Conservation (phyloP, 2,113 vertebrate genomes). For the Sapajus apella region DNA sequence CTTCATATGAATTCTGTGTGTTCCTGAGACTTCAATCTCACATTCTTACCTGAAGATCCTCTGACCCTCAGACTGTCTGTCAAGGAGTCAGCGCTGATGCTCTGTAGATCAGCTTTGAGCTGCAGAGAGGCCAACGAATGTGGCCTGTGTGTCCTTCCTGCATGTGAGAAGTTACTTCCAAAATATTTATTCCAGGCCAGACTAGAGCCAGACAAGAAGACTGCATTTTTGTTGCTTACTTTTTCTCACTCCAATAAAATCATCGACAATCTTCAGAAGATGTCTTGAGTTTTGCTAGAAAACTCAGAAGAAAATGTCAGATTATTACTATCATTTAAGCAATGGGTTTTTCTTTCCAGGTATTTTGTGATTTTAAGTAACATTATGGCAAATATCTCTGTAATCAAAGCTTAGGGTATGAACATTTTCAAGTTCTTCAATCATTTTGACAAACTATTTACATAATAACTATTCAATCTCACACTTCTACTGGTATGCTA, state of each 20-base stretch:
- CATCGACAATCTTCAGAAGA: neutral
- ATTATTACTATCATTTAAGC: neutral
- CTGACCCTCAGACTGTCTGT: fast-evolving
- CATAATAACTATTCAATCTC: fast-evolving
- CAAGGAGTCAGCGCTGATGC: neutral
- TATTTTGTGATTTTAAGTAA: neutral
- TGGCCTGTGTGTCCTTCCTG: fast-evolving
- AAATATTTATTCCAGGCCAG: fast-evolving
- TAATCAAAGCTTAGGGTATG: neutral
- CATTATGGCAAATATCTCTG: neutral
- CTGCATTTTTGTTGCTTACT: fast-evolving
- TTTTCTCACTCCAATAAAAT: neutral
- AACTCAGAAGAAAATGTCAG: neutral
- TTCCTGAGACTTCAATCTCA: neutral
- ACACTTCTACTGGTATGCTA: fast-evolving
- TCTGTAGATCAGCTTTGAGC: neutral
- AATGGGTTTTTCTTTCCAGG: neutral
- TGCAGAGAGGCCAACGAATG: fast-evolving
- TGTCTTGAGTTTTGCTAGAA: neutral
- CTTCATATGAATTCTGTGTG: too few species aligned
- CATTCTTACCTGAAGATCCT: neutral
- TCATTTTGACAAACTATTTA: slow-evolving; percentile 25
- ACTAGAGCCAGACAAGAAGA: fast-evolving
- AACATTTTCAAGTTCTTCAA: neutral
- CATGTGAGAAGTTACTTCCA: fast-evolving